Evolutionary conservation across 2,797 vertebrate genomes (phyloP).

Genomic region (Nothura maculosa): DNA sequence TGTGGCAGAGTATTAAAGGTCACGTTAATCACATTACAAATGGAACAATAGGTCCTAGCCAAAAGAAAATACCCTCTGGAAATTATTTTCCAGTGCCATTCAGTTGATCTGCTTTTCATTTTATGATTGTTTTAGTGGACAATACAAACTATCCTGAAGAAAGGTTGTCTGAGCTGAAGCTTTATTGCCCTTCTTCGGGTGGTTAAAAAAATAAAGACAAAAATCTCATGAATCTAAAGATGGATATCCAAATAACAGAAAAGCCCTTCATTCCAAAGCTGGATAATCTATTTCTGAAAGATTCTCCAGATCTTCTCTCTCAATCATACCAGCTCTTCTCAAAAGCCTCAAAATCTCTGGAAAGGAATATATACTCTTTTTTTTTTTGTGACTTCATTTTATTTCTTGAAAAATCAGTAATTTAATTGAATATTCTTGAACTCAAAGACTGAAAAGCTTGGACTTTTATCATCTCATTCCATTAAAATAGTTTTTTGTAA

Average conservation of each 20-base stretch:
- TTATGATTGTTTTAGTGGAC: neutral
- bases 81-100: slow-evolving; percentile 2
- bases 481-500: neutral
- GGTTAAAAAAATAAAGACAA: neutral
- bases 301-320: neutral
- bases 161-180: neutral
- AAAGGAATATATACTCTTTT: neutral
- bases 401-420: neutral
- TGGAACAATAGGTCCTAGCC: neutral
- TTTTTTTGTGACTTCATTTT: too few relatives aligned
- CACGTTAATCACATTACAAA: neutral
- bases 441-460: neutral
- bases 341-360: neutral
- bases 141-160: neutral
- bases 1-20: neutral
- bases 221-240: neutral
- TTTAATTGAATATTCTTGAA: neutral
- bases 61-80: neutral
- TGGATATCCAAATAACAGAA: neutral
- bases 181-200: neutral
- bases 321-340: neutral
- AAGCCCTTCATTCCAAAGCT: neutral
- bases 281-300: neutral
- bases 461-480: neutral
- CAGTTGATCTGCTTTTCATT: slow-evolving; percentile 31